Evolutionary conservation across 2,888 invertebrate genomes (phyloP).

Genomic region (Limnephilus rhombicus): DNA sequence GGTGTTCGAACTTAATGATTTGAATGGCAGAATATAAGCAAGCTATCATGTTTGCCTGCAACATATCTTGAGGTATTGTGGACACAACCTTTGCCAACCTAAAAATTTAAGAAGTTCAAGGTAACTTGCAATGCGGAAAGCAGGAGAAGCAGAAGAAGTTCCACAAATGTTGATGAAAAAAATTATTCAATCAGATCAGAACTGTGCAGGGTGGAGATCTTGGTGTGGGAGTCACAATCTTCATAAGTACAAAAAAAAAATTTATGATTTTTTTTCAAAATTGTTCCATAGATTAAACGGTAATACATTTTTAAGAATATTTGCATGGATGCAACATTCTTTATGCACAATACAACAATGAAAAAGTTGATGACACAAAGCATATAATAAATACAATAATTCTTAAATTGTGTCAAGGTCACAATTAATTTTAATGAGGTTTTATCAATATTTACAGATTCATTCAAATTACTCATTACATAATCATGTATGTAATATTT

Average conservation of each 20-base stretch:
- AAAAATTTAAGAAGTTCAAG: too few species aligned
- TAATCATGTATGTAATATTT: background rate
- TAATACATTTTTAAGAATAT: background rate
- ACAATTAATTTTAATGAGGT: too few species aligned
- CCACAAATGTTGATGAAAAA: background rate
- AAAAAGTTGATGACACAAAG: background rate
- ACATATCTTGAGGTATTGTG: background rate
- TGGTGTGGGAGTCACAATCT: too few species aligned
- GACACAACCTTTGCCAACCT: too few species aligned
- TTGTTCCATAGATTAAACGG: background rate
- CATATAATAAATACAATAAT: background rate
- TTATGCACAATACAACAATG: background rate
- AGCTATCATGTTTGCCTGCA: background rate
- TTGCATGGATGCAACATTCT: background rate
- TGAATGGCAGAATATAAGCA: background rate
- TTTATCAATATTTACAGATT: background rate
- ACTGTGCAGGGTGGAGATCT: too few species aligned
- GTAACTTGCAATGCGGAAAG: background rate
- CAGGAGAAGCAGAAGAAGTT: background rate
- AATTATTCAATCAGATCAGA: too few species aligned
- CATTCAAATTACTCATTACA: background rate
- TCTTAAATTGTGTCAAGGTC: background rate
- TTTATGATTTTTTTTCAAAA: background rate
- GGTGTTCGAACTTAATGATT: background rate
- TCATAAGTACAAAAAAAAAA: too few species aligned